Percentiles rank a stretch among this genome's conserved stretches.
phyloP scores from a whole-genome alignment of 2,888 invertebrate genomes.

The Empis stercorea region DNA sequence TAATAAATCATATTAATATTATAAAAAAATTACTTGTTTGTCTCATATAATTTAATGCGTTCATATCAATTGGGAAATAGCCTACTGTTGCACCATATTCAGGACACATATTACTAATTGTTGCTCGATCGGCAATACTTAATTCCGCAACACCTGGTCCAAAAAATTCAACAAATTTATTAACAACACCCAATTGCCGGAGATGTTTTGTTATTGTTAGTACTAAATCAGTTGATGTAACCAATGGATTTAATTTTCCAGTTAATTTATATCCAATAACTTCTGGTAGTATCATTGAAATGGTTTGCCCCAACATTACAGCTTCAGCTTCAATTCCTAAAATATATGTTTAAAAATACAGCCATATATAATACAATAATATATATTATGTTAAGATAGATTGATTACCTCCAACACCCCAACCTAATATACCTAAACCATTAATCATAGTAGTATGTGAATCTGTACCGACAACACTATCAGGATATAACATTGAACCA shows the following conservation, averaged over 20 bases:
- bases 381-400: neutral
- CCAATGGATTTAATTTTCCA: constrained; percentile 67
- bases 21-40: constrained; percentile 55
- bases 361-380: neutral
- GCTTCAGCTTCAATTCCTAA: constrained; percentile 95
- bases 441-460: constrained; percentile 99
- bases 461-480: constrained; percentile 93
- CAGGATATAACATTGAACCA: constrained; percentile 57
- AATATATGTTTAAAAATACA: constrained; percentile 1
- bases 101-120: constrained; percentile 98
- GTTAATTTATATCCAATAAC: constrained; percentile 88
- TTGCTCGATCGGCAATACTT: constrained; percentile 93
- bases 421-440: constrained; percentile 89
- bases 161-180: constrained; percentile 98
- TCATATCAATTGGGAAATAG: constrained; percentile 81
- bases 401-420: constrained; percentile 52
- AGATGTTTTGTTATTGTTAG: constrained; percentile 93
- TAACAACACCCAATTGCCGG: constrained; percentile 88
- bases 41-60: constrained; percentile 66
- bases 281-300: constrained; percentile 90
- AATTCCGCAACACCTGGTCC: constrained; percentile 83
- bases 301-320: constrained; percentile 95
- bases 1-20: neutral
- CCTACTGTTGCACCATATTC: constrained; percentile 96
- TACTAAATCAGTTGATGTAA: constrained; percentile 93